Base-by-base conservation (phyloP, 2,888 invertebrate species). In the Aquatica leii region DNA sequence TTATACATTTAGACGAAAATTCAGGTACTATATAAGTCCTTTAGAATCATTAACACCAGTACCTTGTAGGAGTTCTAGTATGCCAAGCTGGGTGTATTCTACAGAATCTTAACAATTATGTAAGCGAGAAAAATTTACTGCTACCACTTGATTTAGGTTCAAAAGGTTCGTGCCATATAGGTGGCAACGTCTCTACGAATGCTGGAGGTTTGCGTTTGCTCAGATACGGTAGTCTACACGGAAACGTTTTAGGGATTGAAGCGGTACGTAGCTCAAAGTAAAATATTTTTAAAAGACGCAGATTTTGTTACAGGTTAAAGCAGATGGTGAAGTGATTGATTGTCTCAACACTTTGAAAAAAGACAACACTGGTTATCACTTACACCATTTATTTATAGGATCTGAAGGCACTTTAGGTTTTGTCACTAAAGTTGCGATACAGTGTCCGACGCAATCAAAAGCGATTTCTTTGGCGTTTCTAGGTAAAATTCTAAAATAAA, bases 111-210 rank as follows among this genome's bases (percentile, higher is more conserved):
- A 95, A 97, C 73, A 86, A 88, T 57, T 86, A 89, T 76, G 85
- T 94, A 1, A 83, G 85, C 6, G 87, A 91, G 5, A 83, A 85
- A 58, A 90, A 89, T n/a, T 85, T 95, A 21, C 93, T 94, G 78
- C 93, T 98, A 87, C 98, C 98, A 0, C 79, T 98, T 60, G 98
- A 99, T 83, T 84, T 99, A 59, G 98, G 98, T 0, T 96, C 98
- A 0, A 98, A 98, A 82, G 96, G 96, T 18, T 91, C 91, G 64
- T 97, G 97, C 76, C 93, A 96, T 53, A 94, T 98, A 71, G 98
- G 98, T 1, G 98, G 98, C 15, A 97, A 97, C 80, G 85, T 97
- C 24, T 91, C 97, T 35, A 98, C 98, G 11, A 97, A 97, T 82
- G 98, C 98, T 1, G 98, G 98, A 0, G 98, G 98, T 0, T 81